These are phyloP conservation scores for Kryptolebias ocellatus DNA, from an alignment of 2,797 vertebrate genomes.

Conservation along the genomic window DNA sequence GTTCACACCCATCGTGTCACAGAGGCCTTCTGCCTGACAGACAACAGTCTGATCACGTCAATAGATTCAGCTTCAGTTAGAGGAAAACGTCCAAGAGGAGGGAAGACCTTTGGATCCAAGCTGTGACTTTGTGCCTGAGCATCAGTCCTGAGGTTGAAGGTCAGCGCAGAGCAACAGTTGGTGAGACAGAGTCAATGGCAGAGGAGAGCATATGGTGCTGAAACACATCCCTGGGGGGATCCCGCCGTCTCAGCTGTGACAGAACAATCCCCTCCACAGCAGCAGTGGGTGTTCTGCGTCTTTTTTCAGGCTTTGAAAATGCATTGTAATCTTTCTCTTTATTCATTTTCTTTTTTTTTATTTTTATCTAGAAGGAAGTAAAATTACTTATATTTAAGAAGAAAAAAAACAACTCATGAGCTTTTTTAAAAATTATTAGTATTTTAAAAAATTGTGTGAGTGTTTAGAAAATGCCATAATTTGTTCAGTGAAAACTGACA, in stretches of 20 bases:
- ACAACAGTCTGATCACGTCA: constrained; percentile 14
- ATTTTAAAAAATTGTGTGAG: too few species aligned
- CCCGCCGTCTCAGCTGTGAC: constrained; percentile 43
- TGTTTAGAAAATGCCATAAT: too few species aligned
- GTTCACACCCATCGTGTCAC: constrained; percentile 1
- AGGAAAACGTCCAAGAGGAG: constrained; percentile 10
- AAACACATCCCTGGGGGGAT: constrained; percentile 58
- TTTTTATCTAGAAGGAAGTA: too few species aligned
- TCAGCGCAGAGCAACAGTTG: constrained; percentile 66
- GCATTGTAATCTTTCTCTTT: too few species aligned
- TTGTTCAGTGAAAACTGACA: too few species aligned
- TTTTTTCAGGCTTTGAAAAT: too few species aligned
- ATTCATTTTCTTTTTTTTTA: too few species aligned
- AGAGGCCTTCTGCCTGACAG: neutral
- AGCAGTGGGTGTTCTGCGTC: neutral
- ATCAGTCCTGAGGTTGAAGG: constrained; percentile 63
- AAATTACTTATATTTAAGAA: too few species aligned
- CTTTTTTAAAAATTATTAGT: too few species aligned
- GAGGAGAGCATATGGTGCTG: constrained; percentile 67
- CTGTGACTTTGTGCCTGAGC: constrained; percentile 33
- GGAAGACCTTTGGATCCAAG: constrained; percentile 19
- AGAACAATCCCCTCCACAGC: constrained; percentile 25
- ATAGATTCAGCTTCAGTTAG: neutral
- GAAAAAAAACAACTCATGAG: too few species aligned
- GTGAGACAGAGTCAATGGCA: constrained; percentile 51